Evolutionary conservation across 2,113 vertebrate genomes (phyloP), one percentile per base, ranked within the genome.

Genomic region (Eulemur macaco): DNA sequence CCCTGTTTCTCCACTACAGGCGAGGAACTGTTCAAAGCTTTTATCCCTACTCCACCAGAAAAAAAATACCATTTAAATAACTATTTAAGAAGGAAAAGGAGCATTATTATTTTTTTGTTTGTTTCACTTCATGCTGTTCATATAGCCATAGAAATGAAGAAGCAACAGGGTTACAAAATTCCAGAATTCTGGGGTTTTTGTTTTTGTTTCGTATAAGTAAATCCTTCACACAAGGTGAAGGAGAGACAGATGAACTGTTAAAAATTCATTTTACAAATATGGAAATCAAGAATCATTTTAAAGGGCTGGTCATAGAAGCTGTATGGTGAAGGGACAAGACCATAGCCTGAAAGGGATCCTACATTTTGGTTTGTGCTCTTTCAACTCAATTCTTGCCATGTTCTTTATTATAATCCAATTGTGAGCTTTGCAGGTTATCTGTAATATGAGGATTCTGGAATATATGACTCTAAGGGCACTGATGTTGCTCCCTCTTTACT

Each of bases 241-340:
- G 56, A 86, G 76, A 83, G 71, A 77, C 25, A 42, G 18, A 87
- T 47, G 60, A 54, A 54, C 56, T 93, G 15, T 58, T 63, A 63
- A 63, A 63, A 63, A 29, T 29, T 63, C 60, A 63, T 82, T 95
- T 86, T 68, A 86, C 42, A 87, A 95, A 87, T 86, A 83, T 31
- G 21, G 25, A 91, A 83, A 78, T 3, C 4, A 87, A 91, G 31
- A 83, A 21, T 91, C 15, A 77, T 95, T 83, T 91, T 66, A 81
- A 86, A 93, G 37, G 37, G 11, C 42, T 56, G 29, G 17, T 39
- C 21, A 39, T 63, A 77, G n/a, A 85, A 68, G 14, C 8, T 73
- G 23, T 52, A 18, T 86, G 25, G 45, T 93, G 17, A 91, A 73
- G 21, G 34, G 37, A 29, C 11, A 74, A 90, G 31, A 78, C 5